Evolutionary conservation across 2,888 invertebrate genomes (phyloP).

Genomic region (Drosophila quinaria): DNA sequence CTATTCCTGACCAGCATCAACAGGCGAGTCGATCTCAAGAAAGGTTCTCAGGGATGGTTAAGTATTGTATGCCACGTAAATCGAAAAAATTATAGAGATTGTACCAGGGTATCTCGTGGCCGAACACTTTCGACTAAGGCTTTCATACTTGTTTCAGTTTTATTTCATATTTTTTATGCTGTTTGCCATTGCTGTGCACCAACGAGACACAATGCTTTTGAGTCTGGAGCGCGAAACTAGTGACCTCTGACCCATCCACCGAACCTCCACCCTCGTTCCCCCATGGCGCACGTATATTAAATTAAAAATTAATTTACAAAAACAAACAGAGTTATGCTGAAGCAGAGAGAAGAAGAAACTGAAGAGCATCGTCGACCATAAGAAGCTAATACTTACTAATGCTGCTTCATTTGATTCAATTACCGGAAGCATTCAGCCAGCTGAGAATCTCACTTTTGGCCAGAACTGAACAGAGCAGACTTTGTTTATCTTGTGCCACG

Average conservation of each 20-base stretch:
- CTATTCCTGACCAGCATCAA: no score
- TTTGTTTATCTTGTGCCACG: constrained; percentile 72
- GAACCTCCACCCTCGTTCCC: background rate
- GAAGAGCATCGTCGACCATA: constrained; percentile 51
- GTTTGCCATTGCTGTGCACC: constrained; percentile 11
- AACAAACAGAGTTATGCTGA: constrained; percentile 72
- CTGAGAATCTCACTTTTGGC: constrained; percentile 48
- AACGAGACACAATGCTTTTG: constrained; percentile 24
- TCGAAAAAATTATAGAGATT: no score
- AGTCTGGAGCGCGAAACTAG: constrained; percentile 40
- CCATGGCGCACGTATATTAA: constrained; percentile 68
- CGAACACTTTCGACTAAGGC: background rate
- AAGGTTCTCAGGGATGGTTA: no score
- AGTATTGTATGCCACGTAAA: no score
- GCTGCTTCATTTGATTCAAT: constrained; percentile 81
- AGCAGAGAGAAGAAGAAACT: constrained; percentile 21
- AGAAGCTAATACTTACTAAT: constrained; percentile 82
- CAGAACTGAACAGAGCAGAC: constrained; percentile 28
- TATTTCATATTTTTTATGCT: constrained; percentile 13
- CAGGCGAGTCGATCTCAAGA: no score
- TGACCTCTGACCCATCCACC: constrained; percentile 7
- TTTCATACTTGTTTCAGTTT: background rate
- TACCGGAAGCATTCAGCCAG: constrained; percentile 74
- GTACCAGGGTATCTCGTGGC: background rate
- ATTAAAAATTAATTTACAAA: constrained; percentile 80